phyloP scores from a whole-genome alignment of 2,113 vertebrate species.

The Sander lucioperca region DNA sequence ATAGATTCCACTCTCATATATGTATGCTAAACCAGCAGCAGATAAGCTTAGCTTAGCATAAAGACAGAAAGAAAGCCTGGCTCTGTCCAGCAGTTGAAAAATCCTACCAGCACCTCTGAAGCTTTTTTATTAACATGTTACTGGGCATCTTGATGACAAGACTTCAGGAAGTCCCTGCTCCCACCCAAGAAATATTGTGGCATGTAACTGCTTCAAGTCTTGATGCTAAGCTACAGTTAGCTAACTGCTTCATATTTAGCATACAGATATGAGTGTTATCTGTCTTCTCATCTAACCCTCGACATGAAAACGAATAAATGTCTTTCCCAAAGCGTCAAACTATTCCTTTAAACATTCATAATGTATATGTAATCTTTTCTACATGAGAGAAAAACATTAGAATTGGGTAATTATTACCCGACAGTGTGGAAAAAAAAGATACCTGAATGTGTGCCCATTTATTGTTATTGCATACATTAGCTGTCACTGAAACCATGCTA shows the following conservation, averaged over 20 bases:
- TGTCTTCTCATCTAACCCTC: not conserved
- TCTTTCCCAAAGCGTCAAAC: not conserved
- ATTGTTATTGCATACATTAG: not conserved
- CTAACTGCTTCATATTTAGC: not conserved
- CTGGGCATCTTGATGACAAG: not conserved
- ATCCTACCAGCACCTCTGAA: not conserved
- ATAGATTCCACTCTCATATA: not conserved
- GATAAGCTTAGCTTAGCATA: not conserved
- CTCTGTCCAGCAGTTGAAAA: not conserved
- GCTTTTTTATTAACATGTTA: not conserved
- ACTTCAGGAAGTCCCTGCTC: not conserved
- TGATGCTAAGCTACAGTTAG: not conserved
- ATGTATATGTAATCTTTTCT: not conserved
- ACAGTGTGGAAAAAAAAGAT: not conserved
- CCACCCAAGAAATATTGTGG: not conserved
- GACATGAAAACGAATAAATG: not conserved
- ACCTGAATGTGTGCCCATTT: not conserved
- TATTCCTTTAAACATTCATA: not conserved
- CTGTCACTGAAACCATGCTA: slow-evolving; percentile 56
- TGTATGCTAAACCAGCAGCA: not conserved
- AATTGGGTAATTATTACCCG: not conserved
- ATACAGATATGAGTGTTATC: not conserved
- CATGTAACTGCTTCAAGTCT: not conserved
- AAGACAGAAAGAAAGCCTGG: not conserved
- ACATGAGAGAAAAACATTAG: not conserved